These are phyloP conservation scores for Halichoeres trimaculatus DNA, from an alignment of 2,113 vertebrate genomes.

Conservation along the genomic window DNA sequence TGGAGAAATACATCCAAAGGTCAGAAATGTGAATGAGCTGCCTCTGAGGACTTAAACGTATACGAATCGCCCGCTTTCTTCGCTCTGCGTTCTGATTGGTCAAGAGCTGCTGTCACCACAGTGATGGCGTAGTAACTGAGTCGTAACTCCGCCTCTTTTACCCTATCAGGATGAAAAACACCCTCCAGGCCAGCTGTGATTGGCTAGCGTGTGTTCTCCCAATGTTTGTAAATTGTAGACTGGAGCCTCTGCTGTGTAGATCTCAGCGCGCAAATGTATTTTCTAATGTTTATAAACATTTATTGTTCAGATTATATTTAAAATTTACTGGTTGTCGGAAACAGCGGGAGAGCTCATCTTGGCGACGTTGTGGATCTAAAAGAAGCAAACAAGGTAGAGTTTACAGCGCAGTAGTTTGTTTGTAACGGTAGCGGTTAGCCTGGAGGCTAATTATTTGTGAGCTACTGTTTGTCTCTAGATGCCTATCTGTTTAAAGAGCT, in stretches of 20 bases:
- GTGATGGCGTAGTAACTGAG: conserved; percentile 78
- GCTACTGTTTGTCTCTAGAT: background rate
- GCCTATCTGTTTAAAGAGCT: background rate
- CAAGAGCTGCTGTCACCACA: conserved; percentile 74
- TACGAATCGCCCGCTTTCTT: conserved; percentile 85
- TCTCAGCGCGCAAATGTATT: conserved; percentile 83
- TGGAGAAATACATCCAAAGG: conserved; percentile 40
- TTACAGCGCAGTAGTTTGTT: conserved; percentile 3
- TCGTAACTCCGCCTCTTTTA: conserved; percentile 69
- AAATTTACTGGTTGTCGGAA: conserved; percentile 46
- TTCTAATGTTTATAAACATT: conserved; percentile 61
- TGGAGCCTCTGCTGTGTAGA: conserved; percentile 56
- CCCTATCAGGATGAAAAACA: conserved; percentile 68
- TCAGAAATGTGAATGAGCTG: conserved; percentile 79
- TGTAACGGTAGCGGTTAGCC: conserved; percentile 65
- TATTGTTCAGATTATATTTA: conserved; percentile 63
- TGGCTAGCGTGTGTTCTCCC: conserved; percentile 69
- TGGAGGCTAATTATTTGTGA: conserved; percentile 46
- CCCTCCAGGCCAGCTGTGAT: conserved; percentile 69
- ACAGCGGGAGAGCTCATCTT: conserved; percentile 3
- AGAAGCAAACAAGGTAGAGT: conserved; percentile 55
- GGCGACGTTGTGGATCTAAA: conserved; percentile 45
- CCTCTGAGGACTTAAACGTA: conserved; percentile 72
- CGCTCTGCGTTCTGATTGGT: conserved; percentile 73
- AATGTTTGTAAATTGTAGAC: conserved; percentile 81